Percentiles rank a stretch among this genome's conserved stretches.
These are phyloP conservation scores for Frankliniella intonsa DNA, from an alignment of 2,888 invertebrate genomes.

Conservation along the genomic window DNA sequence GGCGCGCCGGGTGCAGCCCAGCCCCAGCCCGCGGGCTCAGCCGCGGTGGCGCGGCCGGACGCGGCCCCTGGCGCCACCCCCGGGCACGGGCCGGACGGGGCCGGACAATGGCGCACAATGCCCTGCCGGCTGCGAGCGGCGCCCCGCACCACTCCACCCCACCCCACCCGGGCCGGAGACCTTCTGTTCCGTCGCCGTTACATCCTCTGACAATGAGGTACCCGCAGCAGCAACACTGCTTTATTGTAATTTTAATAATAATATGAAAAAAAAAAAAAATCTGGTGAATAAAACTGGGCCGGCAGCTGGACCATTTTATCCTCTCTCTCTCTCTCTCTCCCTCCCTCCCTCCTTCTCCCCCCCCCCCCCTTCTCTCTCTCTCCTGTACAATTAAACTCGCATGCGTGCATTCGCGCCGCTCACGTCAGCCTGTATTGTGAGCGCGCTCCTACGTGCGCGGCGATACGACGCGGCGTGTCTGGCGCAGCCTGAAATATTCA, in stretches of 20 bases:
- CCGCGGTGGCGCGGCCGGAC: too few relatives aligned
- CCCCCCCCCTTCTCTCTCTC: not conserved
- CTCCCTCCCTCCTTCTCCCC: not conserved
- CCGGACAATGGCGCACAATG: not conserved
- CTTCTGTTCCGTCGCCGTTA: constrained; percentile 18
- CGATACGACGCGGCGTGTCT: too few relatives aligned
- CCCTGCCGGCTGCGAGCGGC: not conserved
- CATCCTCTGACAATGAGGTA: constrained; percentile 4
- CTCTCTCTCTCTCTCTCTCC: not conserved
- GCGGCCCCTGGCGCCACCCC: too few relatives aligned
- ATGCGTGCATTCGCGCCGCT: too few relatives aligned
- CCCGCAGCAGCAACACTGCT: not conserved
- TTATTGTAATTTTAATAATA: too few relatives aligned
- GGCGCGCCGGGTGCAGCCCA: too few relatives aligned
- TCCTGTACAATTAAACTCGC: too few relatives aligned
- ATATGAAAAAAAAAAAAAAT: not conserved
- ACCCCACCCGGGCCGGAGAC: not conserved
- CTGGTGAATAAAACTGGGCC: not conserved
- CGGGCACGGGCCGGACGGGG: not conserved
- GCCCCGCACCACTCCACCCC: too few relatives aligned
- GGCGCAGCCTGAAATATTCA: too few relatives aligned
- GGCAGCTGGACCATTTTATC: not conserved
- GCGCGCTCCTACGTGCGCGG: too few relatives aligned
- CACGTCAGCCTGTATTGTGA: too few relatives aligned
- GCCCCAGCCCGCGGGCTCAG: too few relatives aligned